Percentiles rank a stretch among this genome's conserved stretches.
Evolutionary conservation across 2,113 vertebrate species (phyloP).

Genomic region (Lepus europaeus): DNA sequence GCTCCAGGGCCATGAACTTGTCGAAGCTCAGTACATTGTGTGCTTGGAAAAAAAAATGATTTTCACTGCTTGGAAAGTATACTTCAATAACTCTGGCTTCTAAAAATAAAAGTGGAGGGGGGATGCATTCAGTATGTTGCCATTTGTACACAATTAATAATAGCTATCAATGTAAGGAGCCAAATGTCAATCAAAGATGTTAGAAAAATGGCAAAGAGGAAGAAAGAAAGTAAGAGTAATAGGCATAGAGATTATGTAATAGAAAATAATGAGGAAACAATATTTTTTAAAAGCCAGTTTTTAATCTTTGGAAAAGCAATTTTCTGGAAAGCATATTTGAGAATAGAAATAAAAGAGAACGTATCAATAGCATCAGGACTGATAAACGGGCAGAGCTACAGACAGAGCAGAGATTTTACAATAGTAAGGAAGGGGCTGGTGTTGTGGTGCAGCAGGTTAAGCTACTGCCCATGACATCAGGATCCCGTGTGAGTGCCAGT

Average conservation of each 20-base stretch:
- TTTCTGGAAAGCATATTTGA: not conserved
- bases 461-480: no score
- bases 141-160: not conserved
- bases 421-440: not conserved
- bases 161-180: not conserved
- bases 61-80: not conserved
- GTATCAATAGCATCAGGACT: not conserved
- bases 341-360: not conserved
- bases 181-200: not conserved
- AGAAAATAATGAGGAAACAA: not conserved
- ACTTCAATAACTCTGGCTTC: not conserved
- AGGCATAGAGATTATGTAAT: not conserved
- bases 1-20: not conserved
- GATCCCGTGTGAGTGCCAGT: no score
- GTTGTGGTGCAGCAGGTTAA: no score
- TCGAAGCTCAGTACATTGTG: not conserved
- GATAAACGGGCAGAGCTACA: not conserved
- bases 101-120: not conserved
- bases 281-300: not conserved
- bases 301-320: not conserved
- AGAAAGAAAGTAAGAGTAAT: not conserved
- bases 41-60: not conserved
- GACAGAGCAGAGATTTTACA: not conserved
- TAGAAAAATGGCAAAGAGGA: slow-evolving; percentile 15
- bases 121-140: not conserved